Base-by-base conservation (phyloP, 1,140 invertebrate species). In the Hyphantria cunea region DNA sequence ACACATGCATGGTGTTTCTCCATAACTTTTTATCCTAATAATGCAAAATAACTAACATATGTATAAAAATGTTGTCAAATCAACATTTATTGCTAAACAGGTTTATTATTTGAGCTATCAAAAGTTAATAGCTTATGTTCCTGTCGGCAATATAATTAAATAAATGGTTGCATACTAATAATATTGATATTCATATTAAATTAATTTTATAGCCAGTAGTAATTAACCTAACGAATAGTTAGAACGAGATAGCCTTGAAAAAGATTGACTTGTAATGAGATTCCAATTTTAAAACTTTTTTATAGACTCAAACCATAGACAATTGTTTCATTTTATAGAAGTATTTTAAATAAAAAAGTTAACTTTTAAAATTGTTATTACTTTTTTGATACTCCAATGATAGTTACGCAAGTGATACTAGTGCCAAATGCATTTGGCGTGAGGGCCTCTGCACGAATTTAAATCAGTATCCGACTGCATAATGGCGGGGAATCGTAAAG, bases 401-500 rank as follows among this genome's bases (percentile, higher is more conserved):
- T 55, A 31, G 53, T 55, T 45, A 55, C 45, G 41, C 34, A 55
- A 55, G 17, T 34, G 53, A 45, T 33, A 55, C 53, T 45, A 25
- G 53, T 45, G 53, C 53, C 53, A 55, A 55, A 55, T 45, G 7
- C 45, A 45, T 6, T 55, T 55, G 53, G 53, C 53, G 53, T 41
- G 53, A 41, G 31, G 61, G 50, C 54, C 42, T 63, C 50, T 53
- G 45, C 51, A 39, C 51, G 60, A 33, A 47, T 55, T 54, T 52
- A 52, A 52, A 34, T 63, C 49, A 48, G 15, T 52, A 33, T 44
- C 60, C 60, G 52, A 39, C 53, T 55, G 53, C 53, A 55, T 55
- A 55, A 55, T 55, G 53, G 53, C 44, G 42, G 39, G 41, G 53
- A 45, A 55, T 55, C 53, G 53, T 55, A 55, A 55, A 55, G 41